A percentile compares a stretch with the other conserved stretches of the same genome.
phyloP scores from a whole-genome alignment of 1,140 invertebrate species.

The Danaus melanippus region DNA sequence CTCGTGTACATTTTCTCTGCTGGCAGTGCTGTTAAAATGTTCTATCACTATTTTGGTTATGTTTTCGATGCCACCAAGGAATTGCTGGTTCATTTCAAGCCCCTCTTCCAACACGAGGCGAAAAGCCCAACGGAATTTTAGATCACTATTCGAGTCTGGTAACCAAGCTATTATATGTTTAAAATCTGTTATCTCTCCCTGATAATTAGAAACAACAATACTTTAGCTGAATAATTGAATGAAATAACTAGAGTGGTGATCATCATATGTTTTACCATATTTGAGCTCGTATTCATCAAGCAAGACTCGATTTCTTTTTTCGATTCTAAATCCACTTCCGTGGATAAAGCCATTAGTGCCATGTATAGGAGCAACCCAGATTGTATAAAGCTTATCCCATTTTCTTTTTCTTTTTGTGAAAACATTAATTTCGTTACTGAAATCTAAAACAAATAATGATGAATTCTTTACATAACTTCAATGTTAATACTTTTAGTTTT shows the following conservation, averaged over 20 bases:
- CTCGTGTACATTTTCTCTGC: slow-evolving; percentile 22
- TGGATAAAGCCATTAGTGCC: slow-evolving; percentile 36
- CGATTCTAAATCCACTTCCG: slow-evolving; percentile 29
- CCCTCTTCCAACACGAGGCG: slow-evolving; percentile 29
- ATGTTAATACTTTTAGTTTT: no score
- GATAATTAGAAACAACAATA: slow-evolving; percentile 2
- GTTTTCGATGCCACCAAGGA: slow-evolving; percentile 19
- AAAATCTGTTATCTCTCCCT: slow-evolving; percentile 38
- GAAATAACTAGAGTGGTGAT: no score
- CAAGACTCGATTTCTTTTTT: slow-evolving; percentile 32
- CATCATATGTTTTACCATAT: slow-evolving; percentile 27
- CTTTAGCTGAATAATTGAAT: no score
- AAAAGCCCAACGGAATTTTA: slow-evolving; percentile 40
- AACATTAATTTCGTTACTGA: slow-evolving; percentile 1
- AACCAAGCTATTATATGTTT: slow-evolving; percentile 29
- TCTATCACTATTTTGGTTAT: slow-evolving; percentile 29
- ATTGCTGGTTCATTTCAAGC: slow-evolving; percentile 15
- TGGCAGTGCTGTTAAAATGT: slow-evolving; percentile 27
- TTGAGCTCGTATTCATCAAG: slow-evolving; percentile 25
- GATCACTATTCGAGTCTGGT: slow-evolving; percentile 26
- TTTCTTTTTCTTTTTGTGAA: slow-evolving; percentile 21
- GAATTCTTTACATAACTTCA: neutral
- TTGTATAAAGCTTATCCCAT: slow-evolving; percentile 56
- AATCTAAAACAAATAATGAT: neutral
- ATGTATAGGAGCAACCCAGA: slow-evolving; percentile 48